phyloP scores from a whole-genome alignment of 2,888 invertebrate genomes.

The Heliconius erato region DNA sequence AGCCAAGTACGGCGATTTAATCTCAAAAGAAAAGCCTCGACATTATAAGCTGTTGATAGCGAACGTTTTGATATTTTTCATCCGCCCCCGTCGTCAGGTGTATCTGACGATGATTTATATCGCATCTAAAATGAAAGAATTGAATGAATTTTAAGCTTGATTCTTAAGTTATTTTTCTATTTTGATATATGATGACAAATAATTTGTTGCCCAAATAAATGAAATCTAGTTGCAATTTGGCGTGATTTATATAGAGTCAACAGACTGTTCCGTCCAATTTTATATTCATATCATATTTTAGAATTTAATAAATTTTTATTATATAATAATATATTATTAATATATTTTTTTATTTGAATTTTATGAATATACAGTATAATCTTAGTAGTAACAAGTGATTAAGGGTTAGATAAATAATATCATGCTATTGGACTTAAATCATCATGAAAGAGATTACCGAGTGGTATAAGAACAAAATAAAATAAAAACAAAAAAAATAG shows the following conservation, averaged over 20 bases:
- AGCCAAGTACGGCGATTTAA: constrained; percentile 24
- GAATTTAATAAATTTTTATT: background rate
- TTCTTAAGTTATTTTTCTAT: constrained; percentile 59
- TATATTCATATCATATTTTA: background rate
- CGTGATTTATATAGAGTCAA: background rate
- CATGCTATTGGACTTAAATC: background rate
- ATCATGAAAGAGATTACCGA: background rate
- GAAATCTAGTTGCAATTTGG: background rate
- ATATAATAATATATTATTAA: background rate
- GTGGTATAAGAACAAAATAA: too few species aligned
- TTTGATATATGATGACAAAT: constrained; percentile 42
- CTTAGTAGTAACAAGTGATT: background rate
- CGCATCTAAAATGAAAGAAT: constrained; percentile 70
- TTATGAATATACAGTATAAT: background rate
- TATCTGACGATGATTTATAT: constrained; percentile 79
- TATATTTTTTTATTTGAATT: background rate
- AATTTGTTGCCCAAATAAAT: constrained; percentile 32
- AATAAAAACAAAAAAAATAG: too few species aligned
- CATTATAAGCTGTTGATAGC: constrained; percentile 47
- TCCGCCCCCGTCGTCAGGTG: constrained; percentile 73
- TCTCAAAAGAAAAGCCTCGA: constrained; percentile 44
- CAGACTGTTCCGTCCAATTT: background rate
- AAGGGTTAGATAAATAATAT: background rate
- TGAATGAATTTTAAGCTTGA: constrained; percentile 67
- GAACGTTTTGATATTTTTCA: constrained; percentile 74